phyloP scores from a whole-genome alignment of 1,140 invertebrate species.

The Bombus confusus region DNA sequence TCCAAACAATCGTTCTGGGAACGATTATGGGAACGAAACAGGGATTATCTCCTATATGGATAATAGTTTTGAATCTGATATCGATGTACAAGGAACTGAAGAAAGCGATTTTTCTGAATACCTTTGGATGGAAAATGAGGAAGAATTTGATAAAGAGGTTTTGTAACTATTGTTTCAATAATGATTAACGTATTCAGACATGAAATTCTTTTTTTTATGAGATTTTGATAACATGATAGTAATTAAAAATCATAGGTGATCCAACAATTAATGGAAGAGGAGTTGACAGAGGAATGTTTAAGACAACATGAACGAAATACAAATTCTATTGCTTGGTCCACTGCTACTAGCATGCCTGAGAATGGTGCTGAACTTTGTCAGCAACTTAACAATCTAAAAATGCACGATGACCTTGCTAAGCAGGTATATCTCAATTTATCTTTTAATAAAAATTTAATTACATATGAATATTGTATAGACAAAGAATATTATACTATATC shows the following conservation, averaged over 20 bases:
- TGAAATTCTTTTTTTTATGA: not conserved
- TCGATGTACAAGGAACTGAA: slow-evolving; percentile 82
- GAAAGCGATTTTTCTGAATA: slow-evolving; percentile 93
- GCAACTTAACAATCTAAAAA: slow-evolving; percentile 78
- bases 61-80: slow-evolving; percentile 81
- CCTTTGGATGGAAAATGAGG: slow-evolving; percentile 96
- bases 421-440: slow-evolving; percentile 72
- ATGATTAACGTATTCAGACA: too few relatives aligned
- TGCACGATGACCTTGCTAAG: slow-evolving; percentile 83
- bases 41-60: slow-evolving; percentile 80
- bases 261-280: slow-evolving; percentile 93
- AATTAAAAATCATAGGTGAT: slow-evolving; percentile 85
- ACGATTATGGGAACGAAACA: slow-evolving; percentile 83
- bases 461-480: not conserved
- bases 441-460: not conserved
- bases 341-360: slow-evolving; percentile 73
- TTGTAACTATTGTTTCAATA: not conserved
- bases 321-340: slow-evolving; percentile 80
- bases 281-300: slow-evolving; percentile 92
- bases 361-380: slow-evolving; percentile 80
- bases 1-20: slow-evolving; percentile 81
- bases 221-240: not conserved
- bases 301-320: slow-evolving; percentile 80
- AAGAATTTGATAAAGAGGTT: slow-evolving; percentile 94
- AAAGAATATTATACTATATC: not conserved